phyloP scores from a whole-genome alignment of 2,113 vertebrate genomes.

The Edolisoma coerulescens region DNA sequence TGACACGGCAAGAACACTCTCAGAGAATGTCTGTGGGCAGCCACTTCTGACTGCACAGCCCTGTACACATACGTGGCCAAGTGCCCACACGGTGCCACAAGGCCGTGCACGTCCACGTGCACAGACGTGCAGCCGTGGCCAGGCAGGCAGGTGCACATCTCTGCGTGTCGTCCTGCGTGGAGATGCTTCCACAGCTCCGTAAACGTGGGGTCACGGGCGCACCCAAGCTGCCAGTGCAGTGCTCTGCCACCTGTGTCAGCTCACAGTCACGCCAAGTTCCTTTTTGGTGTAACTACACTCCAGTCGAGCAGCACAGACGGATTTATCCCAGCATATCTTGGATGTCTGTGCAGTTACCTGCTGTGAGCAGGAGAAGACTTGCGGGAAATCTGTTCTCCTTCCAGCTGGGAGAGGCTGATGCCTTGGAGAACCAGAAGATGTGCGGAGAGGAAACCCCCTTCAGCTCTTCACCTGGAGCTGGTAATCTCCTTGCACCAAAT shows the following conservation, averaged over 20 bases:
- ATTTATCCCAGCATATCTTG: neutral
- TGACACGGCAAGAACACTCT: neutral
- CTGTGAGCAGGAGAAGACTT: conserved; percentile 14
- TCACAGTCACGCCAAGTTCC: neutral
- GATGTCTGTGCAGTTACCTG: neutral
- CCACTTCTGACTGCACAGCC: neutral
- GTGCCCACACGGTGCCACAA: neutral
- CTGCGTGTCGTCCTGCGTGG: fast-evolving
- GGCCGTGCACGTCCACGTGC: neutral
- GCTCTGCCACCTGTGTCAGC: neutral
- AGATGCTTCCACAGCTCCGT: neutral
- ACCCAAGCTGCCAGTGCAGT: neutral
- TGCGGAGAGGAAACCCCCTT: conserved; percentile 22
- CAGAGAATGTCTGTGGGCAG: neutral
- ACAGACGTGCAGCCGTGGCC: fast-evolving
- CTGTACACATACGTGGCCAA: neutral
- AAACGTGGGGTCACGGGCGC: neutral
- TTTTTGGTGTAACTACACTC: neutral
- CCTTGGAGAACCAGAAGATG: neutral
- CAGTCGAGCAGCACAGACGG: neutral
- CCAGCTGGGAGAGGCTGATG: conserved; percentile 29
- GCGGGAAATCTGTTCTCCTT: conserved; percentile 4
- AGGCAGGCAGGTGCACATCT: neutral
- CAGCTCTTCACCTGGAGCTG: conserved; percentile 33
- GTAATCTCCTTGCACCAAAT: neutral